These are phyloP conservation scores for Bruchidius siliquastri DNA, from an alignment of 2,888 invertebrate genomes.

Conservation along the genomic window DNA sequence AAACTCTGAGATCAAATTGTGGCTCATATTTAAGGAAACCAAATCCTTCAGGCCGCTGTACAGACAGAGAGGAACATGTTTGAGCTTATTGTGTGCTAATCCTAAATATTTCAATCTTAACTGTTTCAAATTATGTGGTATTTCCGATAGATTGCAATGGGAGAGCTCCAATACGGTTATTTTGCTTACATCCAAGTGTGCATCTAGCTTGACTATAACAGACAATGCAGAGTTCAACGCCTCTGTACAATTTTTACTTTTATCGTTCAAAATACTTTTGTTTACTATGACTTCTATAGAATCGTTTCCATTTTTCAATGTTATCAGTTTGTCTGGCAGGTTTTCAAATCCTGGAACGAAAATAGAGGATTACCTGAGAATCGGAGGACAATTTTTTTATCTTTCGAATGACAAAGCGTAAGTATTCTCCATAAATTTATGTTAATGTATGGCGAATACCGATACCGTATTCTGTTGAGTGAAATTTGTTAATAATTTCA, in stretches of 20 bases:
- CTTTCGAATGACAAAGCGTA: no score
- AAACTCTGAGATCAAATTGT: conserved; percentile 24
- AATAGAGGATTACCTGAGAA: background rate
- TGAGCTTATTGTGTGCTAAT: conserved; percentile 25
- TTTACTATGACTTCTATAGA: background rate
- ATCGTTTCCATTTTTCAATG: background rate
- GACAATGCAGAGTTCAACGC: background rate
- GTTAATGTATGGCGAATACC: no score
- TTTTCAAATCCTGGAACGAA: background rate
- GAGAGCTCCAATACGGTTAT: conserved; percentile 21
- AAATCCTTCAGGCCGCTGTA: conserved; percentile 23
- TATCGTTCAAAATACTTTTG: background rate
- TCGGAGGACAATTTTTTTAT: no score
- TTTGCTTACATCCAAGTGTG: conserved; percentile 6
- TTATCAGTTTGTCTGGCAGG: background rate
- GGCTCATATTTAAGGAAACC: conserved; percentile 25
- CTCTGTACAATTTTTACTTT: background rate
- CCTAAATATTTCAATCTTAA: conserved; percentile 22
- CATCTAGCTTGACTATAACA: background rate
- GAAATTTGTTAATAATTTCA: no score
- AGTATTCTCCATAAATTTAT: no score
- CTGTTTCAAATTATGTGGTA: conserved; percentile 19
- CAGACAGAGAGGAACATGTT: conserved; percentile 26
- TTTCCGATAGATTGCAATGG: conserved; percentile 20
- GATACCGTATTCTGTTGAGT: no score